Evolutionary conservation across 2,888 invertebrate genomes (phyloP).

Genomic region (Biston betularia): DNA sequence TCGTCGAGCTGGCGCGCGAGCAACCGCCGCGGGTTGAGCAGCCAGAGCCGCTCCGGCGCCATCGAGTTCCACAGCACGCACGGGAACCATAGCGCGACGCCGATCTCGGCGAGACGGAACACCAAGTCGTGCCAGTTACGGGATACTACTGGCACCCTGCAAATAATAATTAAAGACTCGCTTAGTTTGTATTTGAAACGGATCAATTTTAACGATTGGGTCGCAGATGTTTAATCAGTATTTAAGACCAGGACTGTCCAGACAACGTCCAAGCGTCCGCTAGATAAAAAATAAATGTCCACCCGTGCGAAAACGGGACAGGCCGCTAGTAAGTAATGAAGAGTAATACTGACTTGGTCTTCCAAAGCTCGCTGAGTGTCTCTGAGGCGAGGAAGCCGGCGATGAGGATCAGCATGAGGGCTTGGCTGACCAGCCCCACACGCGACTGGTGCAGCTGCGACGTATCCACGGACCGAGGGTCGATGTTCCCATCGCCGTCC

Average conservation of each 20-base stretch:
- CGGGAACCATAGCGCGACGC: constrained; percentile 97
- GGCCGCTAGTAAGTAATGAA: neutral
- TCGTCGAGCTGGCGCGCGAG: constrained; percentile 89
- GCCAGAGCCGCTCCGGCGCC: constrained; percentile 97
- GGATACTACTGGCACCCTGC: constrained; percentile 94
- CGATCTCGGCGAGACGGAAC: constrained; percentile 96
- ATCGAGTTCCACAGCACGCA: constrained; percentile 98
- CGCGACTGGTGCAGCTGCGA: constrained; percentile 97
- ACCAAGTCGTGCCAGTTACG: constrained; percentile 97
- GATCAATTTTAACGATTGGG: neutral
- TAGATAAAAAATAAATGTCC: no score
- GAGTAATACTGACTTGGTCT: constrained; percentile 90
- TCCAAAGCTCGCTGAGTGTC: constrained; percentile 97
- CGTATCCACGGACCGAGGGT: constrained; percentile 88
- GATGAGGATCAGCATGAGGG: constrained; percentile 95
- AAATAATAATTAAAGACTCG: neutral
- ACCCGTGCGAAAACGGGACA: no score
- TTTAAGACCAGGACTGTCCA: no score
- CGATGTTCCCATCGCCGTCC: constrained; percentile 67
- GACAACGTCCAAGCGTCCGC: no score
- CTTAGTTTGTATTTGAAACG: neutral
- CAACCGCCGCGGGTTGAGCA: constrained; percentile 95
- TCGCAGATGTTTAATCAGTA: no score
- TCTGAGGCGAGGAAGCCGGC: constrained; percentile 96
- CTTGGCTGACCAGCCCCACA: constrained; percentile 95